Base-by-base conservation (phyloP, 1,140 invertebrate genomes). In the Rhynchophorus ferrugineus region DNA sequence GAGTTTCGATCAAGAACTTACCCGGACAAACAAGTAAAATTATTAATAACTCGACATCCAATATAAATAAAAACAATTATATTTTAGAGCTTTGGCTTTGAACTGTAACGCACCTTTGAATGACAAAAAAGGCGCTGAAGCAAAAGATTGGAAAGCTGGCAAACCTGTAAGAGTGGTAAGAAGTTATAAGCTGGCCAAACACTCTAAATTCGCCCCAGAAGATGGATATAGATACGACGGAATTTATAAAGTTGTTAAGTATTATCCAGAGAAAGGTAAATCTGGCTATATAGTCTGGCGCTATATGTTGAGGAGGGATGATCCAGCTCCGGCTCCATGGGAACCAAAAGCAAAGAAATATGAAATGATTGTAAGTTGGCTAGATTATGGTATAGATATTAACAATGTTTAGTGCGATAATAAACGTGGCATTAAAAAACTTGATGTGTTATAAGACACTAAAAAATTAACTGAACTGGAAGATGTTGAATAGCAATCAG, bases 201-300 rank as follows among this genome's bases (percentile, higher is more conserved):
- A 86, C 67, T 87, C 87, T 2, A 79, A 84, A 66, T 91, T 83
- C 70, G 84, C 85, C 7, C 89, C 89, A 2, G 71, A 81, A 57
- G 81, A 85, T 59, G 89, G 89, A 20, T 76, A 79, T 49, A 80
- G 82, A 50, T 87, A 87, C 64, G 82, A 86, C 71, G 85, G 85
- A 2, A 78, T 87, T 34, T 88, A 88, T 65, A 87, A 88, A 70
- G 81, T 92, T 3, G 83, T 89, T 0, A 90, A 87, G 60, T 93
- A 91, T 66, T 91, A 85, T 72, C 84, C 84, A 2, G 80, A 86
- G 62, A 84, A 80, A 52, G 87, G 87, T 8, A 77, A 85, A 59
- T 85, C 85, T 37, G 89, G 88, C 1, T 90, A 83, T 65, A 72
- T 78, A 5, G 84, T 94, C 8, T 94, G 89, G 89, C 77, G 85